Evolutionary conservation across 2,888 invertebrate species (phyloP), one percentile per base, ranked within the genome.

Genomic region (Sylvicola fuscatus): DNA sequence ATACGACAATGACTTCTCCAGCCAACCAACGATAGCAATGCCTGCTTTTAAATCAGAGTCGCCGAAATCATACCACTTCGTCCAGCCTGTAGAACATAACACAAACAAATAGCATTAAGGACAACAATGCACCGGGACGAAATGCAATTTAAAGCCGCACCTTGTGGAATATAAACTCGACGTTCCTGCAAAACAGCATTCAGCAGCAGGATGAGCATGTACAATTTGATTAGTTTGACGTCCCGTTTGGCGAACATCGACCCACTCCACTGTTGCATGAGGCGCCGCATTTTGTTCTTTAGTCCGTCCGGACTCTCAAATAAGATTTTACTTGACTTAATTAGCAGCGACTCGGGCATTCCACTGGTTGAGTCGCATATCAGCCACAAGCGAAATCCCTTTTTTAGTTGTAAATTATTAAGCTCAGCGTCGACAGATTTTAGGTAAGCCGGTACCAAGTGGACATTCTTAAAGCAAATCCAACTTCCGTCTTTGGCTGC

Each of bases 111-210:
- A 30, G 10, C 26, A n/a, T 12, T 35, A 16, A 11, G 11, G 10
- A 28, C 8, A 15, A 32, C 8, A 16, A 32, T 13, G 35, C 45
- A 66, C 68, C 4, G 21, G 4, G 21, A 21, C 5, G 8, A 21
- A 21, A 21, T 21, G 21, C 21, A 21, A 21, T 21, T 21, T 21
- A 21, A 21, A 21, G 8, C 21, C 21, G 5, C 8, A 21, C 21
- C 21, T 21, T 87, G 84, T 1, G 92, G 92, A 45, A 92, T 82
- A 54, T 78, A 97, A 35, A 78, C 82, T 39, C 95, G 66, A 29
- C 98, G 66, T 58, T 98, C 97, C 53, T 83, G 82, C 35, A 90
- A 65, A 11, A 93, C 65, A 1, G 95, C 89, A 54, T 95, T 92
- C 37, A 86, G 65, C 68, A 83, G 80, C 41, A 90, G 77, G 12